A percentile compares a stretch with the other conserved stretches of the same genome.
phyloP scores from a whole-genome alignment of 2,113 vertebrate genomes.

The Psilopsiagon aurifrons region DNA sequence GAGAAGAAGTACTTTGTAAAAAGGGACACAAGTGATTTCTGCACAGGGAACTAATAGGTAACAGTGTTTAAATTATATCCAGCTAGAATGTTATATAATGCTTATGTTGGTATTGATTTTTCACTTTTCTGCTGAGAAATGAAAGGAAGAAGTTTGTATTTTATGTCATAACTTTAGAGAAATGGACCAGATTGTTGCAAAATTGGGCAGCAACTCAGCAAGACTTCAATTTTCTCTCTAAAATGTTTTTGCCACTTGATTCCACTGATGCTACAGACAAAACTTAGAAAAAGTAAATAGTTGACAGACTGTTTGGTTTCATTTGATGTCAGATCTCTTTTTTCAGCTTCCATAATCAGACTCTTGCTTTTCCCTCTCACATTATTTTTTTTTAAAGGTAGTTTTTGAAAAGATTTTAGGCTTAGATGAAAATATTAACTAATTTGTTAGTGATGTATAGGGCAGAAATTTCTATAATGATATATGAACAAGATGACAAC shows the following conservation, averaged over 20 bases:
- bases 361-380: rapidly evolving
- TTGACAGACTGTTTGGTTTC: neutral
- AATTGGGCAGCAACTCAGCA: neutral
- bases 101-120: neutral
- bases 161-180: neutral
- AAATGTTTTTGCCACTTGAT: neutral
- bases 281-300: neutral
- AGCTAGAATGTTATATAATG: neutral
- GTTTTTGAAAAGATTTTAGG: neutral
- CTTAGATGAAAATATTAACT: neutral
- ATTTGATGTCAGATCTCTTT: neutral
- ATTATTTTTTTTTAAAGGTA: neutral
- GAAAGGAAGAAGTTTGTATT: neutral
- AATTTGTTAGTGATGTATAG: neutral
- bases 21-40: neutral
- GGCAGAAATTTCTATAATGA: neutral
- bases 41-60: neutral
- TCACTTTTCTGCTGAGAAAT: neutral
- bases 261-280: neutral
- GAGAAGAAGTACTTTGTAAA: neutral
- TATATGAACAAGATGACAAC: neutral
- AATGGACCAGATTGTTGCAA: neutral
- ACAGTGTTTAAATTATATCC: neutral
- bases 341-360: neutral
- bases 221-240: neutral